Conservation (phyloP, 2,113 vertebrate species). For the Chiloscyllium plagiosum region DNA sequence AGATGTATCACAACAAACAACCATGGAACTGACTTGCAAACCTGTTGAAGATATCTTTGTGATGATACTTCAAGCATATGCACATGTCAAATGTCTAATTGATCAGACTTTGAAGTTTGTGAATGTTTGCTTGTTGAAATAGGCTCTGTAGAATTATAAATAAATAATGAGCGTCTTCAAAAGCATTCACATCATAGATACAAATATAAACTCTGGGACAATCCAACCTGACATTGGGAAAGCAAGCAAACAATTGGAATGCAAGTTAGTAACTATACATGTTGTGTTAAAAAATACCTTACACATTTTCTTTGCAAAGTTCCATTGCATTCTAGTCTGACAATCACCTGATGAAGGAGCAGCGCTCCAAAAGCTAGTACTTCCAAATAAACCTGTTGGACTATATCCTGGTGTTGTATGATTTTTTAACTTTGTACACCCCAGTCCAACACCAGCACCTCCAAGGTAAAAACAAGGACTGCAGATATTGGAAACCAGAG, state of each 20-base stretch:
- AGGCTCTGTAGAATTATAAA: background rate
- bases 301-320: background rate
- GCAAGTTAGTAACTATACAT: background rate
- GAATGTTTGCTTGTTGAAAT: background rate
- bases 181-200: background rate
- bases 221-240: background rate
- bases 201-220: background rate
- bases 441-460: too few relatives aligned
- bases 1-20: background rate
- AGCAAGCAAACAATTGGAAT: background rate
- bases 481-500: too few relatives aligned
- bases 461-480: too few relatives aligned
- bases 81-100: conserved; percentile 20
- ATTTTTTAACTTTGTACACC: too few relatives aligned
- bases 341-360: too few relatives aligned
- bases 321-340: background rate
- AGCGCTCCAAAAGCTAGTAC: too few relatives aligned
- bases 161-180: background rate
- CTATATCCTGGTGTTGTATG: too few relatives aligned
- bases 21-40: conserved; percentile 3
- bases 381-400: too few relatives aligned
- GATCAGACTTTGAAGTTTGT: background rate
- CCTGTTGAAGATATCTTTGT: background rate
- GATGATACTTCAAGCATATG: background rate
- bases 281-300: background rate